phyloP scores from a whole-genome alignment of 2,888 invertebrate genomes.

The Drosophila yooni region DNA sequence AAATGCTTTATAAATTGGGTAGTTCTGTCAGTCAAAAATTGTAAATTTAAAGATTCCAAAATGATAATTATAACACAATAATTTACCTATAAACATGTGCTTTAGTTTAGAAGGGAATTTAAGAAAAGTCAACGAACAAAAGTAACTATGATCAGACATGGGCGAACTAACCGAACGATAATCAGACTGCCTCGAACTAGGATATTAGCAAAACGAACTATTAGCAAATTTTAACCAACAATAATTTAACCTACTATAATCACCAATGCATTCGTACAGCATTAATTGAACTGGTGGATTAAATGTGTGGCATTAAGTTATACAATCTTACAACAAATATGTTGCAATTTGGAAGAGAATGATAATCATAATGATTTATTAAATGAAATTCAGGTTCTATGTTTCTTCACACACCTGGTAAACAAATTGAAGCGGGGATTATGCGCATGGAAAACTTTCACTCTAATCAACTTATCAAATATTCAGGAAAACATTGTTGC shows the following conservation, averaged over 20 bases:
- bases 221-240: neutral
- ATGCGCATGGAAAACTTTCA: slow-evolving; percentile 29
- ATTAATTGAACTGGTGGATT: neutral
- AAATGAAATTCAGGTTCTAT: neutral
- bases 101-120: neutral
- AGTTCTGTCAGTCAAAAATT: neutral
- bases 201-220: neutral
- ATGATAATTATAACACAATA: neutral
- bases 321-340: neutral
- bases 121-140: neutral
- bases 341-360: neutral
- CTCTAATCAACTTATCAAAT: slow-evolving; percentile 20
- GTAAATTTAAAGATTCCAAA: neutral
- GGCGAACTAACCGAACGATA: neutral
- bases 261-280: no score
- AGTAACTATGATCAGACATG: neutral
- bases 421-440: slow-evolving; percentile 15
- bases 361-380: neutral
- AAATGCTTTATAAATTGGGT: neutral
- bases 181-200: neutral
- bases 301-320: neutral
- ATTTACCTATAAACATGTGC: neutral
- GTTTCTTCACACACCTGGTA: neutral
- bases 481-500: slow-evolving; percentile 20
- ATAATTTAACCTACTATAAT: neutral